Base-by-base conservation (phyloP, 2,113 vertebrate genomes). In the Emydocephalus ijimae region DNA sequence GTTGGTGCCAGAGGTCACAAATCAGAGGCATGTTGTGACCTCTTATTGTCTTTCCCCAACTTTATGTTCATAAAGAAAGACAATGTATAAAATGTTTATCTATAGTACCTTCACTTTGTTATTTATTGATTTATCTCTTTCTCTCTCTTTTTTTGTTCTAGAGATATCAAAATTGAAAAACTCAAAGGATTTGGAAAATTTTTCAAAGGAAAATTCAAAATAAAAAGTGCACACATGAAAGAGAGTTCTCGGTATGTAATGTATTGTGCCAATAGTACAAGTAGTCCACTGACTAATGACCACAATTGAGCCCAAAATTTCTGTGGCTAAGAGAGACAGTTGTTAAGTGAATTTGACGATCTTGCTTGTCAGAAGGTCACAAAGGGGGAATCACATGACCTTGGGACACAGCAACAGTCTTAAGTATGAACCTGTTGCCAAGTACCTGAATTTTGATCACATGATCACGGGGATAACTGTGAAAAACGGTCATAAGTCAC, bases 151-250 rank as follows among this genome's bases (percentile, higher is more conserved):
- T 57, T 94, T 85, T 89, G 94, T 81, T 94, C 90, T 95, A 93
- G 97, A 91, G 95, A 93, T 95, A 90, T 92, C 94, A 97, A 96
- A 94, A 94, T 88, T 94, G 95, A 96, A 93, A 93, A 96, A 9
- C 91, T 96, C 2, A 97, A 95, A 92, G 95, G 89, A 81, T 91
- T 98, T 90, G 96, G 95, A 74, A 95, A 94, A 55, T 94, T 98
- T 54, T 97, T 98, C 92, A 97, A 97, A 92, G 97, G 97, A 59
- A 97, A 96, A 92, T 69, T 96, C 92, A 97, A 97, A 94, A 92
- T 96, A 94, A 98, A 95, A 90, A 96, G 94, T 92, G 89, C 1
- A 90, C 97, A 85, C 56, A 85, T 96, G 14, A 97, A 96, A 94
- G 97, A 96, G 91, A 97, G 95, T 45, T 7, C 95, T 8, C 96